Evolutionary conservation across 35 echinoderm and acorn worm genomes (phyloP), one percentile per base, ranked within the genome.

Genomic region (Hemicentrotus pulcherrimus): DNA sequence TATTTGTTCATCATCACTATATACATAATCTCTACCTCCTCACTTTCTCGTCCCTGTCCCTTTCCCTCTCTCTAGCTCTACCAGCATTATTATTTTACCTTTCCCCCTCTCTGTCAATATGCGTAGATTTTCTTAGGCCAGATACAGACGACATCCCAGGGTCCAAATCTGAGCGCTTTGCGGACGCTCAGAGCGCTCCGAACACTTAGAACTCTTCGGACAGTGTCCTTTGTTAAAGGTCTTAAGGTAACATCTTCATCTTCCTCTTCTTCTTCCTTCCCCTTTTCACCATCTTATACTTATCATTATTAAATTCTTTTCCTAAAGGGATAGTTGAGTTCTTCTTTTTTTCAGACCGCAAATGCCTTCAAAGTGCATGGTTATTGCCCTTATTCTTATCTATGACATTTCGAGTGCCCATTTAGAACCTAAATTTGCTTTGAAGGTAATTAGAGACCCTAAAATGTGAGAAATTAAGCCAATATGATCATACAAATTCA

Each of bases 141-240:
- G 94, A 97, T 94, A 95, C 94, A 24, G 87, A 47, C 32, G 61
- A 52, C 24, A 70, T 47, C 52, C 46, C 86, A 96, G 94, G 88
- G 92, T 47, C 61, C 95, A 14, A 99, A 99, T n/a, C 92, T 99
- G 31, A 96, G 86, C 32, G 96, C 96, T 46, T 55, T 99, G 47
- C 91, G 98, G 46, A 96, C 96, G 31, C 92, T 99, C 33, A 46
- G 98, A 13, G 98, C 98, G 7, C 95, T 99, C 14, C 95, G 98
- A 16, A 96, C 98, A 11, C 65, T 99, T 18, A 93, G 98, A 31
- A 99, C 98, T 19, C 86, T 99, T 48, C 31, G 98, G 19, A 99
- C 98, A 0, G 98, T 99, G 8, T 99, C 98, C 9, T 99, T 99
- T 86, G 97, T 99, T n/a, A 97, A 97, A 46, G 98, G 98, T 31